phyloP scores from a whole-genome alignment of 2,113 vertebrate genomes.

The Festucalex cinctus region DNA sequence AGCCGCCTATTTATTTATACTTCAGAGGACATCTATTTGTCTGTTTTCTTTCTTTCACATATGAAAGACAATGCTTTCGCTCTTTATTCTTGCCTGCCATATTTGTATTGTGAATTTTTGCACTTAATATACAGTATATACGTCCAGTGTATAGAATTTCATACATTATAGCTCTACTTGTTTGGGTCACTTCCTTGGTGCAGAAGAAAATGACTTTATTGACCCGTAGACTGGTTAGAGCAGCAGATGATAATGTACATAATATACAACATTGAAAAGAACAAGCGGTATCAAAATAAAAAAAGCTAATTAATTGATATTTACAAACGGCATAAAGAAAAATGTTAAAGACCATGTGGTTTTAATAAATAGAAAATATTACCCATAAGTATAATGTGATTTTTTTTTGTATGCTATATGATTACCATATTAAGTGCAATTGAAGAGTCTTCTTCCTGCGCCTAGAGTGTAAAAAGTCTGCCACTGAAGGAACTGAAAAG shows the following conservation, averaged over 20 bases:
- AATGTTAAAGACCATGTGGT: neutral
- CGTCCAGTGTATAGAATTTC: neutral
- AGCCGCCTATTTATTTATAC: slow-evolving; percentile 47
- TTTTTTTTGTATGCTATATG: too few species aligned
- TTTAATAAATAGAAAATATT: too few species aligned
- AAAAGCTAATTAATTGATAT: neutral
- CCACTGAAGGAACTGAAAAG: neutral
- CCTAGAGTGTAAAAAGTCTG: neutral
- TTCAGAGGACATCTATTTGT: slow-evolving; percentile 52
- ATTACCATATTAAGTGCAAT: too few species aligned
- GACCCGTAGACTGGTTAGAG: neutral
- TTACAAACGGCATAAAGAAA: neutral
- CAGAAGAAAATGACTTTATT: neutral
- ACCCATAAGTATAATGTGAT: too few species aligned
- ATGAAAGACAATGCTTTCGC: slow-evolving; percentile 47
- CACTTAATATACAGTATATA: slow-evolving; percentile 16
- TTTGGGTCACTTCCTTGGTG: slow-evolving; percentile 10
- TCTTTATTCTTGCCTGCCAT: slow-evolving; percentile 10
- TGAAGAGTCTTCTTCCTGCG: too few species aligned
- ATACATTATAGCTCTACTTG: slow-evolving; percentile 19
- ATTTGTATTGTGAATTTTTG: slow-evolving; percentile 23
- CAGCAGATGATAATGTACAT: neutral
- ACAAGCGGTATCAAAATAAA: neutral
- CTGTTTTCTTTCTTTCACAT: slow-evolving; percentile 47
- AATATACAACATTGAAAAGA: too few species aligned